Base-by-base conservation (phyloP, 23 tunicate species). In the Halocynthia aurantium region DNA sequence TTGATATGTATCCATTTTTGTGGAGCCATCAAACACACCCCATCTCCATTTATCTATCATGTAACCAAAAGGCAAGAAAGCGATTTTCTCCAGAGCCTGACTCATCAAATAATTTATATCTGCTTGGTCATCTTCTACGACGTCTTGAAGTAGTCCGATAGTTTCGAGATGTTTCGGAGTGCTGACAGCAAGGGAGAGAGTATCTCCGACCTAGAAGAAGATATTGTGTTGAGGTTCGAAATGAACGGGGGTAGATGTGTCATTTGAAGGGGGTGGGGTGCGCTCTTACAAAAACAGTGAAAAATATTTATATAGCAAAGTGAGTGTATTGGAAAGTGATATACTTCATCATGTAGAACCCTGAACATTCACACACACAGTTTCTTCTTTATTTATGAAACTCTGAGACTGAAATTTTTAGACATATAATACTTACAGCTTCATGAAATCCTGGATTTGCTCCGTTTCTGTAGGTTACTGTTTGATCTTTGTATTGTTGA, bases 381-480 rank as follows among this genome's bases (percentile, higher is more conserved):
- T 31, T 31, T 31, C 4, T 31, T 31, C 44, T 31, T 31, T 4
- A 31, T 31, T 31, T 31, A 31, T 31, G 44, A 31, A 4, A 31
- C 44, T 31, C 44, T 31, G 44, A 31, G 44, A 31, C 44, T 31
- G 44, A 31, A 31, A 31, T 31, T 31, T 31, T 31, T 31, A 31
- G 1, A 61, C 7, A 31, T 7, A 58, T 58, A 67, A 19, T 11
- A 57, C 87, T 79, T 65, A 92, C 96, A 11, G 99, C 99, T 67
- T 96, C 99, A 67, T 89, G 96, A 69, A 96, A 96, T 20, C 99
- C 99, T 22, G 96, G 96, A 54, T 96, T 96, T 6, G 96, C 99
- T 61, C 96, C 99, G 44, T 75, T 80, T 70, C 99, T 79, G 81
- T 85, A 96, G 8, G 84, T 49, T 6, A 86, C 84, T 8, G 96